Percentiles rank a stretch among this genome's conserved stretches.
Conservation (phyloP, 2,113 vertebrate genomes). For the Macaca fascicularis region T2T-MFA8v1.1 NC_088381.1:161646001-161646500, state of each 20-base stretch:
- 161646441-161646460: constrained; percentile 2
- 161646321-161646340: constrained; percentile 7
- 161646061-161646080: constrained; percentile 97
- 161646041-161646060: constrained; percentile 98
- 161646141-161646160: constrained; percentile 98
- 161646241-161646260: constrained; percentile 28
- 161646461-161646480: neutral
- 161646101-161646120: constrained; percentile 98
- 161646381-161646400: constrained; percentile 43
- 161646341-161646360: neutral
- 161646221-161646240: constrained; percentile 23
- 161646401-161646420: constrained; percentile 2
- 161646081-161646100: constrained; percentile 99
- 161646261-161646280: constrained; percentile 45
- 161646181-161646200: constrained; percentile 74
- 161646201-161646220: constrained; percentile 64
- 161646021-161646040: constrained; percentile 88
- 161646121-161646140: constrained; percentile 98
- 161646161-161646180: constrained; percentile 84
- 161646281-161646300: neutral
- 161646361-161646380: neutral
- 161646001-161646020: constrained; percentile 76
- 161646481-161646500: constrained; percentile 7
- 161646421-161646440: constrained; percentile 15
- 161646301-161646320: neutral